Evolutionary conservation across 2,113 vertebrate species (phyloP).

Genomic region (Coptodon bakossiorum): DNA sequence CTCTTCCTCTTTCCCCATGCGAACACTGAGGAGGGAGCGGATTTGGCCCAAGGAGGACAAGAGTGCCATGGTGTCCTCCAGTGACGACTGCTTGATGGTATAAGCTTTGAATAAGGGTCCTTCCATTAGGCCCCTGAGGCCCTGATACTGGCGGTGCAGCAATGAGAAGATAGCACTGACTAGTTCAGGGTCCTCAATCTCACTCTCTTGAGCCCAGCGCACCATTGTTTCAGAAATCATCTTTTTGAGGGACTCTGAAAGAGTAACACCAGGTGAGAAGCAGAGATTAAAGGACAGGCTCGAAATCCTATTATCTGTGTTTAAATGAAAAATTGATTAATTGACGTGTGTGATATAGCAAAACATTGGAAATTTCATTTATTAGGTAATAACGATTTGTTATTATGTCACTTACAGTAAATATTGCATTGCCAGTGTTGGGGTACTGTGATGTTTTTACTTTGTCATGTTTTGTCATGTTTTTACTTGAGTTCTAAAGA

Average conservation of each 20-base stretch:
- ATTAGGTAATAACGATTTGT: not conserved
- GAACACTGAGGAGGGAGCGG: conserved; percentile 86
- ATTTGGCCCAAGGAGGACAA: conserved; percentile 88
- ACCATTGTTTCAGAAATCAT: conserved; percentile 89
- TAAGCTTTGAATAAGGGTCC: conserved; percentile 81
- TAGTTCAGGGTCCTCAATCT: conserved; percentile 83
- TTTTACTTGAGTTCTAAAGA: not conserved
- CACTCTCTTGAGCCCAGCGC: conserved; percentile 85
- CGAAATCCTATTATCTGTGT: not conserved
- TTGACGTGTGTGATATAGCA: not conserved
- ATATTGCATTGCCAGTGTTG: not conserved
- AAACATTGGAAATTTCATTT: not conserved
- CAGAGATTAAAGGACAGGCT: not conserved
- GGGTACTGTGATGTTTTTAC: not conserved
- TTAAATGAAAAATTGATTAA: not conserved
- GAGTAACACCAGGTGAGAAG: not conserved
- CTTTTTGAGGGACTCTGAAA: conserved; percentile 82
- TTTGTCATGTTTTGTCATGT: not conserved
- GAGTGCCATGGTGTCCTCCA: conserved; percentile 86
- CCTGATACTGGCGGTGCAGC: conserved; percentile 86
- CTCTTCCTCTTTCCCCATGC: conserved; percentile 93
- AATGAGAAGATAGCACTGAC: conserved; percentile 86
- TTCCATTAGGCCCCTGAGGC: conserved; percentile 82
- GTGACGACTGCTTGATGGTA: conserved; percentile 83
- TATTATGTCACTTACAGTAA: not conserved